phyloP scores from a whole-genome alignment of 1,140 invertebrate genomes.

The Choristoneura fumiferana region DNA sequence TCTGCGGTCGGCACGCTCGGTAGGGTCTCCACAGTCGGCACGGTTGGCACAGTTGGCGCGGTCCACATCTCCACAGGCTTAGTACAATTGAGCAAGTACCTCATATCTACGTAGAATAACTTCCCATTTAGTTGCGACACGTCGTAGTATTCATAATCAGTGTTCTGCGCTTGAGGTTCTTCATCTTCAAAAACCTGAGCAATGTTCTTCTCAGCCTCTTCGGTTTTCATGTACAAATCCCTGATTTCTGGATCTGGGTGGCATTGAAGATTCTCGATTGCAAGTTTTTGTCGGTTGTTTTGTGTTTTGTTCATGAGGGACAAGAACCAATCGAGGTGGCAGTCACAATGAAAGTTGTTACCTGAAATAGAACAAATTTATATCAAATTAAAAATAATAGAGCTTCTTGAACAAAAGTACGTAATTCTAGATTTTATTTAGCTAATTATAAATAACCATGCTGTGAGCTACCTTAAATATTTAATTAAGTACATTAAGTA shows the following conservation, averaged over 20 bases:
- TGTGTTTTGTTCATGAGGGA: conserved; percentile 54
- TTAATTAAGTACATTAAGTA: too few relatives aligned
- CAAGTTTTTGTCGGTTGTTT: conserved; percentile 46
- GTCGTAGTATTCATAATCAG: conserved; percentile 68
- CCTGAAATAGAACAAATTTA: conserved; percentile 39
- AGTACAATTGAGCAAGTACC: conserved; percentile 57
- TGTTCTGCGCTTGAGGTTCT: conserved; percentile 29
- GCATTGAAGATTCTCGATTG: conserved; percentile 65
- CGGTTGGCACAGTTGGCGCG: neutral
- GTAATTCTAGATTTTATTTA: too few relatives aligned
- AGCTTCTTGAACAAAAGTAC: too few relatives aligned
- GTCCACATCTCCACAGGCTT: neutral
- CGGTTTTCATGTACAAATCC: conserved; percentile 48
- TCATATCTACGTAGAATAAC: conserved; percentile 63
- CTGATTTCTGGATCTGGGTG: conserved; percentile 45
- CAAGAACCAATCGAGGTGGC: conserved; percentile 62
- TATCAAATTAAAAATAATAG: too few relatives aligned
- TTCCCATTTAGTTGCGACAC: conserved; percentile 62
- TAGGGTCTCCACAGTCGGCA: conserved; percentile 7
- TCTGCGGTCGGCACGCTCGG: conserved; percentile 1
- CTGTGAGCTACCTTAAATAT: too few relatives aligned
- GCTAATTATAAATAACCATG: too few relatives aligned
- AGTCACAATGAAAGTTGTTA: conserved; percentile 64
- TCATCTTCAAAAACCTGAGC: conserved; percentile 33
- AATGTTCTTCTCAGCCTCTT: conserved; percentile 44